These are phyloP conservation scores for Chironomus striatipennis DNA, from an alignment of 1,140 invertebrate genomes.

Conservation along the genomic window DNA sequence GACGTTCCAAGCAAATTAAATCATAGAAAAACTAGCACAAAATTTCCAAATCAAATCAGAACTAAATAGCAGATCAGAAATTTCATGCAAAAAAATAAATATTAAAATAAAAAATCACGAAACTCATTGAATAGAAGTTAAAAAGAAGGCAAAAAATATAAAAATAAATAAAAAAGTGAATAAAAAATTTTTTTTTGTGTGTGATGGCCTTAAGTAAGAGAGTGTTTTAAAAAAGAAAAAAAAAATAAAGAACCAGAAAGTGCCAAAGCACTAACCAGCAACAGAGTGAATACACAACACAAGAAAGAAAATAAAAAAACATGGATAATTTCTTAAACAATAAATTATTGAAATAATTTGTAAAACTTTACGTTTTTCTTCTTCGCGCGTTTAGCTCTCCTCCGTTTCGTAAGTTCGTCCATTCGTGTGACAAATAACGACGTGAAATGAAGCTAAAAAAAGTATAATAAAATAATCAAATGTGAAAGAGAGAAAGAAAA, in stretches of 20 bases:
- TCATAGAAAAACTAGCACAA: background rate
- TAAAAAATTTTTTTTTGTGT: background rate
- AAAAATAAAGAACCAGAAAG: background rate
- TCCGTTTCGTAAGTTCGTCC: background rate
- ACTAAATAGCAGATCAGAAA: no score
- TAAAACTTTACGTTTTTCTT: constrained; percentile 7
- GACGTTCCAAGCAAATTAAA: background rate
- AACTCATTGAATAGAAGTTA: no score
- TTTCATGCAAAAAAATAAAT: no score
- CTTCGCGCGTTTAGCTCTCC: background rate
- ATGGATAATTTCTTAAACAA: constrained; percentile 23
- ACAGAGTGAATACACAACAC: background rate
- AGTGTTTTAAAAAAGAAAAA: background rate
- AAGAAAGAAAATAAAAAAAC: background rate
- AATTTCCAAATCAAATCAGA: background rate
- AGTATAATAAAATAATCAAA: constrained; percentile 20
- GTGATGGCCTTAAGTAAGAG: background rate
- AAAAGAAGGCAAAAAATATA: no score
- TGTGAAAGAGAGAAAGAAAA: background rate
- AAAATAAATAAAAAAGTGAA: background rate
- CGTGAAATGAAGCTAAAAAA: background rate
- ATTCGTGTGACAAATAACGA: constrained; percentile 20
- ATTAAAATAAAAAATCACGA: no score
- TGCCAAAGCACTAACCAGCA: background rate
- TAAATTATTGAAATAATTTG: constrained; percentile 24